A percentile compares a stretch with the other conserved stretches of the same genome.
phyloP scores from a whole-genome alignment of 2,797 vertebrate genomes.

The Petrocephalus schoutedeni region DNA sequence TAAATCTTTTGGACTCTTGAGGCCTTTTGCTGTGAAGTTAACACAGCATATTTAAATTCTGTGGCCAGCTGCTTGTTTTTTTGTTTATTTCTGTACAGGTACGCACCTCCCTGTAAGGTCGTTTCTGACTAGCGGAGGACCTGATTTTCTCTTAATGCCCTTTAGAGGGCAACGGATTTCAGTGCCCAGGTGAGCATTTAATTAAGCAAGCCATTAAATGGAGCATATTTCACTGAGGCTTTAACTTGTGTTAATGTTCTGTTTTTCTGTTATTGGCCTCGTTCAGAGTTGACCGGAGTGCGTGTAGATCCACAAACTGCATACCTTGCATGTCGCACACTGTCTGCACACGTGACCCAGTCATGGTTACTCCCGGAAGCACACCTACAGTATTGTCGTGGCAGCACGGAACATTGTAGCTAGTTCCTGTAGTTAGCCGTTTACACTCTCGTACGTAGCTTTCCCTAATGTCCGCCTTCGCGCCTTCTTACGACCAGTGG shows the following conservation, averaged over 20 bases:
- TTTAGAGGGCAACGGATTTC: not conserved
- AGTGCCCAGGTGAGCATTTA: not conserved
- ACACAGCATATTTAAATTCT: constrained; percentile 7
- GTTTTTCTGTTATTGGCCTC: not conserved
- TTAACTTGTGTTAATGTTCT: not conserved
- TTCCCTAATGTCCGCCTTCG: not conserved
- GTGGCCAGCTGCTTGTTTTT: not conserved
- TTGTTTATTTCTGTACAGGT: not conserved
- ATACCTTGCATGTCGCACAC: not conserved
- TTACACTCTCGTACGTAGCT: not conserved
- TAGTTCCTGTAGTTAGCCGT: not conserved
- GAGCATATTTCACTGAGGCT: not conserved
- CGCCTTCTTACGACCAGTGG: not conserved
- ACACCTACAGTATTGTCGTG: not conserved
- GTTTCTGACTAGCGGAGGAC: not conserved
- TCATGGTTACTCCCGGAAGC: not conserved
- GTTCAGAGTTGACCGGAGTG: not conserved
- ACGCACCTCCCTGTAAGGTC: not conserved
- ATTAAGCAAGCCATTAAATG: not conserved
- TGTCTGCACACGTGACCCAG: not conserved
- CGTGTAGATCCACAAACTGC: not conserved
- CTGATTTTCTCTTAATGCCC: not conserved
- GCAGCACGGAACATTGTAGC: not conserved
- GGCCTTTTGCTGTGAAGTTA: constrained; percentile 8
- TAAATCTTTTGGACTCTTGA: constrained; percentile 15